Base-by-base conservation (phyloP, 1,140 invertebrate genomes). In the Cepaea nemoralis region DNA sequence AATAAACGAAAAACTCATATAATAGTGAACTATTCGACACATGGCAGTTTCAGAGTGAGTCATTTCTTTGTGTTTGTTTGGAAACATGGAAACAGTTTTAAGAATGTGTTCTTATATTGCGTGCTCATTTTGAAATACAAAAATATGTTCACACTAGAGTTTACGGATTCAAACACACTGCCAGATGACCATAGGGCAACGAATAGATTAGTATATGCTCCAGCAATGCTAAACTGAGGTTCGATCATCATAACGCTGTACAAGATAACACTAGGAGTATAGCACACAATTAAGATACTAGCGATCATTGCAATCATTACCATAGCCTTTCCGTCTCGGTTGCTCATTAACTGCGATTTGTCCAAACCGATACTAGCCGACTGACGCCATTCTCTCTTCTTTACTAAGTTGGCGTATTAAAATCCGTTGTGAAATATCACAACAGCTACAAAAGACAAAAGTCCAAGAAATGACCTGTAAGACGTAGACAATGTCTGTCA, bases 61-160 rank as follows among this genome's bases (percentile, higher is more conserved):
- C n/a, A n/a, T n/a, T n/a, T n/a, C n/a, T n/a, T n/a, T n/a, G n/a
- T n/a, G n/a, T n/a, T n/a, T n/a, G n/a, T n/a, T n/a, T n/a, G n/a
- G n/a, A n/a, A n/a, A n/a, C n/a, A n/a, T n/a, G n/a, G n/a, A n/a
- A n/a, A n/a, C n/a, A n/a, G n/a, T n/a, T n/a, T n/a, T n/a, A n/a
- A 31, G 22, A 76, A 76, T 33, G 50, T 59, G 1, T 55, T 14
- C 74, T 48, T 76, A 31, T 50, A 76, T 14, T 39, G 50, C 0
- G 45, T 39, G 27, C 74, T 76, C 42, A 55, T 48, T 33, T 55
- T 76, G 14, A 8, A 76, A 35, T 55, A 76, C 1, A 76, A 27
- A 12, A 50, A 48, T 10, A 55, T 55, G 19, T 55, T 55, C 8
- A 55, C 50, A 55, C 50, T 55, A 55, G 50, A 55, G 19, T 55